Base-by-base conservation (phyloP, 2,888 invertebrate genomes). In the Caenorhabditis sulstoni region DNA sequence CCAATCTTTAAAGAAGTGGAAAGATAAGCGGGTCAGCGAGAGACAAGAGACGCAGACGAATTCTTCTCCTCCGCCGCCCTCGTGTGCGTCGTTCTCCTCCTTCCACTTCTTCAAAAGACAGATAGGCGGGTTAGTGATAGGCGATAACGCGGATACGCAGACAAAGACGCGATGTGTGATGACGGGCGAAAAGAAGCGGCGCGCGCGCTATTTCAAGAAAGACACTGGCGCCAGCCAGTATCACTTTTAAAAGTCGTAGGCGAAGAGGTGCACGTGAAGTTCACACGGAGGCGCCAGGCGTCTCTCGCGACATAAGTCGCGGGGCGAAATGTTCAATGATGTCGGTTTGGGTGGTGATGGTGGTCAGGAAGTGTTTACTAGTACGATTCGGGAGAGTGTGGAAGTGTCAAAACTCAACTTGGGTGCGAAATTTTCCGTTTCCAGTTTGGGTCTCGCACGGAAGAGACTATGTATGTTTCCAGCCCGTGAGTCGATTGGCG, bases 1-100 rank as follows among this genome's bases (percentile, higher is more conserved):
- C 16, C 71, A 71, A 62, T 71, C 71, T 71, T 71, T 71, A 71
- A 71, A 71, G 71, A 71, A 71, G 39, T 39, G 57, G 18, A 55
- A 62, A 57, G 71, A 71, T 71, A 71, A 71, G 71, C 62, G 62
- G 62, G 73, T 70, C 70, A 70, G 20, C 23, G 35, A 64, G 49
- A 64, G 47, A 64, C 16, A 41, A 37, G 64, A 73, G 57, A 64
- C 64, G 23, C 50, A 71, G 71, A 53, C 53, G 50, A 50, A 41
- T 50, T 67, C n/a, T n/a, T n/a, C n/a, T n/a, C n/a, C n/a, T n/a
- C n/a, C n/a, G n/a, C n/a, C n/a, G n/a, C 59, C 61, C 57, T 59
- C 59, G 68, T 68, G 68, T 59, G 11, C n/a, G 39, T 58, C 49
- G 37, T 9, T 53, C 59, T 50, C 59, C 29, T 49, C 29, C 55